Evolutionary conservation across 2,113 vertebrate genomes (phyloP).

Genomic region (Chitala chitala): DNA sequence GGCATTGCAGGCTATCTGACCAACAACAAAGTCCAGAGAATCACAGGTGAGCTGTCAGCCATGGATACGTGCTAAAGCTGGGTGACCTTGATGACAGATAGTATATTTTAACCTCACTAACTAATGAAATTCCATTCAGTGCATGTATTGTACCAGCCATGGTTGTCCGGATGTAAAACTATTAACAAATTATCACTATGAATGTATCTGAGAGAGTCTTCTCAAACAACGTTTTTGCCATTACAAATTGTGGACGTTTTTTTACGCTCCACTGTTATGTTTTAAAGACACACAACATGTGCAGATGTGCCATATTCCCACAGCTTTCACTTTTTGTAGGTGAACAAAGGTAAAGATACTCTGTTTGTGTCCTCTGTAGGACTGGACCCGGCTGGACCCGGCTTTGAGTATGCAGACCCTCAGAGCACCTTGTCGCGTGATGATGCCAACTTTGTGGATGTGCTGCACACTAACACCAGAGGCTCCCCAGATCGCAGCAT

Average conservation of each 20-base stretch:
- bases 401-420: constrained; percentile 84
- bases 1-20: constrained; percentile 85
- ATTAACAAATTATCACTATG: no score
- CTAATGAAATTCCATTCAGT: not conserved
- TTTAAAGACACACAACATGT: no score
- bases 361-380: constrained; percentile 45
- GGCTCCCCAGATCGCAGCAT: constrained; percentile 91
- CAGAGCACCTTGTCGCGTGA: constrained; percentile 80
- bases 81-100: no score
- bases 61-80: not conserved
- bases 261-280: no score
- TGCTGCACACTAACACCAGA: constrained; percentile 90
- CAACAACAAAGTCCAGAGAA: constrained; percentile 84
- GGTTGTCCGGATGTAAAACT: no score
- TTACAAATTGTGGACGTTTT: no score
- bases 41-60: constrained; percentile 74
- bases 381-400: constrained; percentile 90
- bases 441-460: constrained; percentile 91
- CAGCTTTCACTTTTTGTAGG: not conserved
- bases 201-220: no score
- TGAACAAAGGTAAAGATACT: not conserved
- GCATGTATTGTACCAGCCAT: not conserved
- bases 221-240: no score
- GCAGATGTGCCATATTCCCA: not conserved
- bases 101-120: not conserved